These are phyloP conservation scores for Thera britannica DNA, from an alignment of 2,888 invertebrate species.

Conservation along the genomic window DNA sequence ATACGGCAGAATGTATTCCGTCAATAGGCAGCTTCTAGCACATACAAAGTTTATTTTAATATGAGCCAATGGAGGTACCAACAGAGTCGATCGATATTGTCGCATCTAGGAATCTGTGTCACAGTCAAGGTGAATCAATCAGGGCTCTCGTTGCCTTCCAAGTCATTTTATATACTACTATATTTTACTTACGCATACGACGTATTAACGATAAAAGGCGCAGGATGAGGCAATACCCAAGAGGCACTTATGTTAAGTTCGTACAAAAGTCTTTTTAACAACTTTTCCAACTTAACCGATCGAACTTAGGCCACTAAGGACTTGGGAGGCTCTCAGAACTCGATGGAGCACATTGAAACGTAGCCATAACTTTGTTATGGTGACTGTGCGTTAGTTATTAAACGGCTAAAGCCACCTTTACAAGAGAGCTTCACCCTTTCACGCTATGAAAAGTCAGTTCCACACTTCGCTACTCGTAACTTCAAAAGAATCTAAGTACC, in stretches of 20 bases:
- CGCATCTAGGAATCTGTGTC: constrained; percentile 9
- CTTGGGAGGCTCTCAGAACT: not conserved
- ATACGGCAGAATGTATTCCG: not conserved
- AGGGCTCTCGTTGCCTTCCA: not conserved
- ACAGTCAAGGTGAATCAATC: constrained; percentile 14
- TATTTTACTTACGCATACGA: no score
- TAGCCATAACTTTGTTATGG: not conserved
- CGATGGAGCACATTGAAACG: not conserved
- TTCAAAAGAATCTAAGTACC: not conserved
- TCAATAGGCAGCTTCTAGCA: not conserved
- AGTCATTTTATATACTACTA: not conserved
- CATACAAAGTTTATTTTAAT: constrained; percentile 7
- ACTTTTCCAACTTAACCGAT: no score
- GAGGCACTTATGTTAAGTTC: not conserved
- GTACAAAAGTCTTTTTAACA: not conserved
- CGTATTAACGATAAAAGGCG: not conserved
- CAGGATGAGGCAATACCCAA: not conserved
- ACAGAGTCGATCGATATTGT: constrained; percentile 9
- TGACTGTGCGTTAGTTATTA: not conserved
- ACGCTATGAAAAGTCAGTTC: not conserved
- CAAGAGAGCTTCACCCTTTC: not conserved
- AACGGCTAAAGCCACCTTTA: not conserved
- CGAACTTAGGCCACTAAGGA: no score
- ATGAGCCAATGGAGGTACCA: constrained; percentile 6
- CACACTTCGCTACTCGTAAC: not conserved